Evolutionary conservation across 2,888 invertebrate genomes (phyloP).

Genomic region (Diplolepis rosae): DNA sequence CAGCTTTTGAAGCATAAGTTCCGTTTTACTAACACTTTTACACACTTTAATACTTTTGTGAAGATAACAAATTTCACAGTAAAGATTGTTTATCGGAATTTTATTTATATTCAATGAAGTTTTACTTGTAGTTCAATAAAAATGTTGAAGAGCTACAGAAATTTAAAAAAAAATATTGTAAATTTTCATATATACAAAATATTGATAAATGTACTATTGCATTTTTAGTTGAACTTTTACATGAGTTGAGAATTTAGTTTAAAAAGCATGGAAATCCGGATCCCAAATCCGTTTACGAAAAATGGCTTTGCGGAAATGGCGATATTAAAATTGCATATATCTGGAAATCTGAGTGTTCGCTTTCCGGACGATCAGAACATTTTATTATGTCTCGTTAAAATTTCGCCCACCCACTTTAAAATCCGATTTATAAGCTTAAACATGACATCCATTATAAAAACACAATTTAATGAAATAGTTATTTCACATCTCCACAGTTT

Average conservation of each 20-base stretch:
- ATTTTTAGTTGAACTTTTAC: not conserved
- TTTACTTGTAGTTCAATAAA: no score
- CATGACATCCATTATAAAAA: conserved; percentile 21
- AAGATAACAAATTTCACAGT: no score
- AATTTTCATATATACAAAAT: not conserved
- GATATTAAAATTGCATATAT: conserved; percentile 26
- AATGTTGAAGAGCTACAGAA: no score
- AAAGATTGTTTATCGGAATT: no score
- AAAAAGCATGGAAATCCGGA: conserved; percentile 4
- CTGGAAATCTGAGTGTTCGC: conserved; percentile 8
- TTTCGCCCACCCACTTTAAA: conserved; percentile 11
- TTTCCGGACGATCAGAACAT: conserved; percentile 6
- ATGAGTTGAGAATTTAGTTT: conserved; percentile 1
- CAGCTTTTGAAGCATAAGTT: no score
- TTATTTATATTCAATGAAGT: no score
- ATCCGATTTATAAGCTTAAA: conserved; percentile 23
- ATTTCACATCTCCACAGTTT: not conserved
- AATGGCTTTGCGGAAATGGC: conserved; percentile 14
- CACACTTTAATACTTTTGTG: no score
- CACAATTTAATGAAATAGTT: not conserved
- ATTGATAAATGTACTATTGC: not conserved
- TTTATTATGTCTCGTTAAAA: conserved; percentile 20
- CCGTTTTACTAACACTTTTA: no score
- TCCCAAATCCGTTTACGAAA: conserved; percentile 9
- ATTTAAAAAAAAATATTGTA: no score